These are phyloP conservation scores for Sebastes itinus DNA, from an alignment of 2,797 vertebrate genomes.

Conservation along the genomic window DNA sequence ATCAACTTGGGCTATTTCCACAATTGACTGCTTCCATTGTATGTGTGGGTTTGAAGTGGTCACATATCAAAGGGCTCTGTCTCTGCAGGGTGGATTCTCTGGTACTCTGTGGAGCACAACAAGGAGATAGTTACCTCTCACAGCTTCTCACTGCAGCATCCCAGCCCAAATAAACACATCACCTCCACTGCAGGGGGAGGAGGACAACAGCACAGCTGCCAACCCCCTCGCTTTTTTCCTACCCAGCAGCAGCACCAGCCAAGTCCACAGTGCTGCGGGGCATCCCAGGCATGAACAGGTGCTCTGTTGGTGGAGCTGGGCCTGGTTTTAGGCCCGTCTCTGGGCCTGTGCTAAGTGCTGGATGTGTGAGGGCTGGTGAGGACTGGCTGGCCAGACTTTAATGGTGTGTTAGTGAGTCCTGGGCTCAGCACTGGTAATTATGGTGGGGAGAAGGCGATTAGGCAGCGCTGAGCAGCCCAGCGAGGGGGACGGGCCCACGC, in stretches of 20 bases:
- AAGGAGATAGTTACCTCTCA: conserved; percentile 75
- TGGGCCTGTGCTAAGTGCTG: conserved; percentile 54
- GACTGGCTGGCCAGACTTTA: conserved; percentile 67
- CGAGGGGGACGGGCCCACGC: conserved; percentile 91
- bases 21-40: conserved; percentile 75
- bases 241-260: conserved; percentile 60
- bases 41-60: conserved; percentile 73
- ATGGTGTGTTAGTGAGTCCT: conserved; percentile 78
- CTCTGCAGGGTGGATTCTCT: conserved; percentile 78
- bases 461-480: conserved; percentile 89
- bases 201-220: conserved; percentile 71
- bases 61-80: conserved; percentile 78
- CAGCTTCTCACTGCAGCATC: conserved; percentile 68
- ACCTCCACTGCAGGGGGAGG: conserved; percentile 68
- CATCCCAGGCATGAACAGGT: conserved; percentile 72
- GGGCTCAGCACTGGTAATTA: conserved; percentile 89
- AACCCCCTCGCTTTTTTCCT: conserved; percentile 50
- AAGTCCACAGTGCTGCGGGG: conserved; percentile 74
- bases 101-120: conserved; percentile 70
- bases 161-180: conserved; percentile 83
- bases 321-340: conserved; percentile 56
- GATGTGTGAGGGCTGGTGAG: conserved; percentile 66
- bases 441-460: conserved; percentile 91
- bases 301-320: conserved; percentile 60
- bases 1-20: conserved; percentile 69